A percentile compares a stretch with the other conserved stretches of the same genome.
phyloP scores from a whole-genome alignment of 2,888 invertebrate genomes.

The Drosophila limbata region DNA sequence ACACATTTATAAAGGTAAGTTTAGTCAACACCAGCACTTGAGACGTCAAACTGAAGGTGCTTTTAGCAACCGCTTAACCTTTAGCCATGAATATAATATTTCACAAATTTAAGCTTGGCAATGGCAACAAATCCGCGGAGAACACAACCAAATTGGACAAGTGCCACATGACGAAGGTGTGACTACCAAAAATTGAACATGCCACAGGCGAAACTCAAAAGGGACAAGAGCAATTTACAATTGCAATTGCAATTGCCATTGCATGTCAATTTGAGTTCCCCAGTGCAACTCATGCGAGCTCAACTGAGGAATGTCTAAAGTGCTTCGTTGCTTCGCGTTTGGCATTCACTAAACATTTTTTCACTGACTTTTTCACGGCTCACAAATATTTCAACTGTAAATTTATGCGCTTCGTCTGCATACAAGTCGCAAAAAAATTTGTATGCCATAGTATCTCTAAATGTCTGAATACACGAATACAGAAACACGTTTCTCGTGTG shows the following conservation, averaged over 20 bases:
- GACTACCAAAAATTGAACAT: constrained; percentile 61
- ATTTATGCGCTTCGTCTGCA: constrained; percentile 65
- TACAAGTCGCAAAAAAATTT: constrained; percentile 15
- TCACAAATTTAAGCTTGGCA: constrained; percentile 49
- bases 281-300: constrained; percentile 16
- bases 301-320: constrained; percentile 45
- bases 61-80: constrained; percentile 29
- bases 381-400: constrained; percentile 70
- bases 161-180: constrained; percentile 63
- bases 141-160: constrained; percentile 50
- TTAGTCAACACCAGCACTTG: constrained; percentile 42
- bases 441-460: constrained; percentile 22
- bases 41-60: constrained; percentile 46
- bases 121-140: constrained; percentile 32
- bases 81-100: constrained; percentile 26
- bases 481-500: constrained; percentile 30
- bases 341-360: constrained; percentile 43
- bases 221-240: constrained; percentile 63
- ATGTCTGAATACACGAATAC: constrained; percentile 11
- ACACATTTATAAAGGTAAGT: constrained; percentile 37
- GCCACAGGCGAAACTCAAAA: constrained; percentile 43
- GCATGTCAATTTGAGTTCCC: constrained; percentile 61
- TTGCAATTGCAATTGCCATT: constrained; percentile 47
- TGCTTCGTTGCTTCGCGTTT: constrained; percentile 36
- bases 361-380: constrained; percentile 56